phyloP scores from a whole-genome alignment of 2,113 vertebrate genomes.

The Bufo bufo region DNA sequence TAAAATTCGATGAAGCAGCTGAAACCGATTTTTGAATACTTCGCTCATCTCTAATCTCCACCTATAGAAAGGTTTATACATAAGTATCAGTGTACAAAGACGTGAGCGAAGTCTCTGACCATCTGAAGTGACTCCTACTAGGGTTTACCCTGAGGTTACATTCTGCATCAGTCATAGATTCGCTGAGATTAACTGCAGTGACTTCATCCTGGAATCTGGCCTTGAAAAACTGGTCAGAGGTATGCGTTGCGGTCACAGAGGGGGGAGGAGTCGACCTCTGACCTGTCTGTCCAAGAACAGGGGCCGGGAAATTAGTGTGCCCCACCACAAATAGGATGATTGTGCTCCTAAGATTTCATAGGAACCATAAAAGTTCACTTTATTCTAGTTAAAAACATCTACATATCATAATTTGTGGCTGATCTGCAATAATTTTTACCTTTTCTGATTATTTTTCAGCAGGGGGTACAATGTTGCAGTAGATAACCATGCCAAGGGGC shows the following conservation, averaged over 20 bases:
- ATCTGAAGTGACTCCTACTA: neutral
- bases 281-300: neutral
- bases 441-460: neutral
- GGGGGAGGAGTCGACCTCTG: conserved; percentile 21
- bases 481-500: too few relatives aligned
- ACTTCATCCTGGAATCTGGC: conserved; percentile 30
- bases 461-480: neutral
- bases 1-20: too few relatives aligned
- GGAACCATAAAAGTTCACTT: neutral
- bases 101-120: too few relatives aligned
- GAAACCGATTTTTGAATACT: too few relatives aligned
- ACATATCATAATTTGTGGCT: neutral
- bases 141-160: neutral
- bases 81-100: too few relatives aligned
- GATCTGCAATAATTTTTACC: neutral
- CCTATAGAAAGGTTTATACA: too few relatives aligned
- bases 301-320: conserved; percentile 4
- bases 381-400: neutral
- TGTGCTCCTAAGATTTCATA: neutral
- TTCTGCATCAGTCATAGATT: conserved; percentile 1
- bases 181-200: conserved; percentile 7
- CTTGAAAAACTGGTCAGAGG: conserved; percentile 13
- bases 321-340: neutral
- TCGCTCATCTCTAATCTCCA: too few relatives aligned
- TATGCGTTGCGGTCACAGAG: neutral